Base-by-base conservation (phyloP, 2,888 invertebrate genomes). In the Lasioglossum malachurum region DNA sequence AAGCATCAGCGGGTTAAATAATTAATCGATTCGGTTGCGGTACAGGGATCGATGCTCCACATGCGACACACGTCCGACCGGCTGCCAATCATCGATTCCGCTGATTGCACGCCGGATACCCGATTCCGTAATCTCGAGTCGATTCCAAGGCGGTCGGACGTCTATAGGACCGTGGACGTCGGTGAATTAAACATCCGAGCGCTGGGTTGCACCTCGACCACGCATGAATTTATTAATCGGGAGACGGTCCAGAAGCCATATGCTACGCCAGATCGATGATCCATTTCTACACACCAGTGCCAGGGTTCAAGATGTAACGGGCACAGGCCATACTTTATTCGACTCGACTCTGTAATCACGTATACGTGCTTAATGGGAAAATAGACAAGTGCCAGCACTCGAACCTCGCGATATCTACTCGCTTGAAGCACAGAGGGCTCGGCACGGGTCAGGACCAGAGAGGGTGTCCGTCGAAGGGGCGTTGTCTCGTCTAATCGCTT, bases 341-440 rank as follows among this genome's bases (percentile, higher is more conserved):
- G 86, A 84, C 84, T 88, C 82, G 82, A 76, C 88, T 80, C 90
- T 91, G 90, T 91, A 92, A 91, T 91, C 91, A 86, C 85, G 90
- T 85, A 88, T 91, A 91, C 91, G 89, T 91, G 90, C 88, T 90
- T 93, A 92, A 93, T 93, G 91, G 92, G 90, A 92, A 93, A 93
- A 93, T 93, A 91, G 91, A 90, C 90, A 87, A 92, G 92, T 87
- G 90, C 86, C 83, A 35, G 88, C 82, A 87, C 90, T 91, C 86
- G 89, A 90, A 81, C 72, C 82, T 81, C 82, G 85, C 87, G 90
- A 88, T 90, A 88, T 91, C 91, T 86, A 75, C 84, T 86, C 76
- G 83, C 71, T 76, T 8, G 87, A 77, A 84, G 84, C 82, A 72
- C 4, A 27, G 82, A 80, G 78, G 82, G 79, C 69, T 71, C 80